These are phyloP conservation scores for Gadus chalcogrammus DNA, from an alignment of 2,113 vertebrate genomes.

Conservation along the genomic window DNA sequence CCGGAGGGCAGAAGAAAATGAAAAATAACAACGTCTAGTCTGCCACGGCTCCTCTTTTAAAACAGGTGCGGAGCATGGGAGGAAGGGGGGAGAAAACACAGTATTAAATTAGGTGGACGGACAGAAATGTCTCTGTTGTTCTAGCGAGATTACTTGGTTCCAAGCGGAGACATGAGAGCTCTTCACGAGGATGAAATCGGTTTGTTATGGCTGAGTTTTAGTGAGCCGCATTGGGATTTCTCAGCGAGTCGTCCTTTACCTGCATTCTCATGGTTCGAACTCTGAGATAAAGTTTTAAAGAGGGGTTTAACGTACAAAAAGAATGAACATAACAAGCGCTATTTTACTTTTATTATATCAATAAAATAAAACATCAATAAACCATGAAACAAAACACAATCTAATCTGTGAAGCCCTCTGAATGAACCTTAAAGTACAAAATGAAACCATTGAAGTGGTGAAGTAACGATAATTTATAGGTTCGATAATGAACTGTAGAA, in stretches of 20 bases:
- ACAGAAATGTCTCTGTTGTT: conserved; percentile 62
- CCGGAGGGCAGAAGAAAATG: conserved; percentile 76
- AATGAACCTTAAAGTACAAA: conserved; percentile 3
- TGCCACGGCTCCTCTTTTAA: conserved; percentile 57
- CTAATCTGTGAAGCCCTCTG: conserved; percentile 17
- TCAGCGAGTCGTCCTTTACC: conserved; percentile 2
- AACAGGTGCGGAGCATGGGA: conserved; percentile 62
- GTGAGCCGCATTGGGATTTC: conserved; percentile 34
- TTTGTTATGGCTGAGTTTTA: conserved; percentile 58
- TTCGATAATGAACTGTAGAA: too few species aligned
- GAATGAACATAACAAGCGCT: not conserved
- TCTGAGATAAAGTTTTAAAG: not conserved
- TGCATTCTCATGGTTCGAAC: conserved; percentile 40
- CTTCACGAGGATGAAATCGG: conserved; percentile 64
- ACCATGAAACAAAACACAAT: not conserved
- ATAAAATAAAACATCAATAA: not conserved
- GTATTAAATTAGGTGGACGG: conserved; percentile 59
- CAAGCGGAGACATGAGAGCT: conserved; percentile 62
- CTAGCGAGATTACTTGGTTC: conserved; percentile 57
- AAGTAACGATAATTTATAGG: too few species aligned
- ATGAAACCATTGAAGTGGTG: too few species aligned
- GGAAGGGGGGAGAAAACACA: conserved; percentile 35
- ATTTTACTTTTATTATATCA: not conserved
- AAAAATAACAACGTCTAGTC: conserved; percentile 74
- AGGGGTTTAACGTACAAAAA: not conserved